A percentile compares a stretch with the other conserved stretches of the same genome.
These are phyloP conservation scores for Huso huso DNA, from an alignment of 2,797 vertebrate genomes.

Conservation along the genomic window DNA sequence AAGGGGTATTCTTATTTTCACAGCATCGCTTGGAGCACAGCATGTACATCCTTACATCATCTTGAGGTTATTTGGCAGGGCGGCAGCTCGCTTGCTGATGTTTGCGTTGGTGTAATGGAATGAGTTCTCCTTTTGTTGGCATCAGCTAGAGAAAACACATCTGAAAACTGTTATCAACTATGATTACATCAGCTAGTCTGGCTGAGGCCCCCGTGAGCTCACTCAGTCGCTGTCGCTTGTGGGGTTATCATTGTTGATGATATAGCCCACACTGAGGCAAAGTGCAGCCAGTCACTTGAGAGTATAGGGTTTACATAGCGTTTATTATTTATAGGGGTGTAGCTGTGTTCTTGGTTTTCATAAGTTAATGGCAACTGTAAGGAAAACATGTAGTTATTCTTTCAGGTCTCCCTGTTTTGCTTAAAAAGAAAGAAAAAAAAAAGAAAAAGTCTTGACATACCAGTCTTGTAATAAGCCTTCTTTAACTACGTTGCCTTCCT, in stretches of 20 bases:
- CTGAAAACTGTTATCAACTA: conserved; percentile 46
- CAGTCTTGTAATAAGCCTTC: not conserved
- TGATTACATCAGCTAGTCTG: conserved; percentile 39
- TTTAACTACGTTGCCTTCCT: too few species aligned
- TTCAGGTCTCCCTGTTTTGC: not conserved
- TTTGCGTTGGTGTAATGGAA: conserved; percentile 42
- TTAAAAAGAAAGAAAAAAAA: conserved; percentile 5
- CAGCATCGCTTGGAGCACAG: conserved; percentile 17
- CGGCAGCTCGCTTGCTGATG: conserved; percentile 21
- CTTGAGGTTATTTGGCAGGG: conserved; percentile 32
- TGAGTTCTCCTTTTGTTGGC: conserved; percentile 33
- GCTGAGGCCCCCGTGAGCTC: conserved; percentile 31
- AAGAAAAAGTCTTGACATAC: not conserved
- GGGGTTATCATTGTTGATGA: conserved; percentile 1
- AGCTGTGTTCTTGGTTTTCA: not conserved
- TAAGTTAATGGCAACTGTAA: not conserved
- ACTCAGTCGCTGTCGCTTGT: conserved; percentile 23
- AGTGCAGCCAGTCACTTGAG: not conserved
- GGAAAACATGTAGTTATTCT: not conserved
- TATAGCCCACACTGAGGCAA: conserved; percentile 8
- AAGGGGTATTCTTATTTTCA: not conserved
- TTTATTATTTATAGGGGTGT: too few species aligned
- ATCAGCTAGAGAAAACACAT: conserved; percentile 34
- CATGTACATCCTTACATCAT: conserved; percentile 36
- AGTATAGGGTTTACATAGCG: too few species aligned